These are phyloP conservation scores for Brachirus orientalis DNA, from an alignment of 2,113 vertebrate genomes.

Conservation along the genomic window DNA sequence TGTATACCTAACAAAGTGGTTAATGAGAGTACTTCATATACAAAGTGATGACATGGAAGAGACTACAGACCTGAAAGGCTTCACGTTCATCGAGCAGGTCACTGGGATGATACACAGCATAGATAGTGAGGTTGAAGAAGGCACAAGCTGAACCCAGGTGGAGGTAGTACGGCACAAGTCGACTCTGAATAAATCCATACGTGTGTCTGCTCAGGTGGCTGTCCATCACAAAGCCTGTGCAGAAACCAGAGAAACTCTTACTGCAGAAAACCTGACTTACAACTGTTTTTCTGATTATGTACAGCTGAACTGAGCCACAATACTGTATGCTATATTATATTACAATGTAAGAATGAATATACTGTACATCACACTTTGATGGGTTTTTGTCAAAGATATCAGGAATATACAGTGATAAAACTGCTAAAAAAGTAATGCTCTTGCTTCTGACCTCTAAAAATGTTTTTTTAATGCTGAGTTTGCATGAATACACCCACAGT, in stretches of 20 bases:
- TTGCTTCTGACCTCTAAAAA: no score
- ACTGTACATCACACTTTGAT: no score
- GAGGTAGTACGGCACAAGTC: conserved; percentile 86
- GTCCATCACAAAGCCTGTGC: conserved; percentile 84
- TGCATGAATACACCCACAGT: no score
- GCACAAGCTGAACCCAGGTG: conserved; percentile 83
- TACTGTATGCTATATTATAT: no score
- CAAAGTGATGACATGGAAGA: background rate
- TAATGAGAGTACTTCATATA: background rate
- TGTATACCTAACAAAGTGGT: no score
- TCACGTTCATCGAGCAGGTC: conserved; percentile 80
- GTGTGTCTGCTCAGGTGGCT: conserved; percentile 84
- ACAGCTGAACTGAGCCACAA: no score
- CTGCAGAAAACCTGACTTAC: background rate
- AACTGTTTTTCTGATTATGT: background rate
- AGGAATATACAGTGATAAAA: no score
- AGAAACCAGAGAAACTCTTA: conserved; percentile 14
- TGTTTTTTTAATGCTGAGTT: no score
- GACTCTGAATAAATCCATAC: conserved; percentile 82
- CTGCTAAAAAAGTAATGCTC: no score
- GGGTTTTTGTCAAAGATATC: no score
- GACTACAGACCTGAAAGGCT: conserved; percentile 74
- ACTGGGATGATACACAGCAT: conserved; percentile 81
- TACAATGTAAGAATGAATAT: no score
- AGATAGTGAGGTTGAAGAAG: conserved; percentile 86